phyloP scores from a whole-genome alignment of 2,888 invertebrate species.

The Hemithea aestivaria region DNA sequence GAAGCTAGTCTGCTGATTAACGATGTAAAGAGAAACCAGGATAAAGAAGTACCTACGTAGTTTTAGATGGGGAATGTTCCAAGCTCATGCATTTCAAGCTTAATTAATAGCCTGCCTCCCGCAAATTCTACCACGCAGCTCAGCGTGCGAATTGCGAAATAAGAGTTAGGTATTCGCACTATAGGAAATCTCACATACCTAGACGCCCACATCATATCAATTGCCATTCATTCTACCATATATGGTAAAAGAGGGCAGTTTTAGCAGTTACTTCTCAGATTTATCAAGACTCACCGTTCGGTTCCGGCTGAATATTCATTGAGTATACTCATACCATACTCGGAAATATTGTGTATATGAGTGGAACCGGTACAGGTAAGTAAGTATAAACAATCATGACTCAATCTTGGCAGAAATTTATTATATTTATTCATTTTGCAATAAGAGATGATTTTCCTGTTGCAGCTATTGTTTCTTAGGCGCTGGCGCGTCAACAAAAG shows the following conservation, averaged over 20 bases:
- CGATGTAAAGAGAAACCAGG: no score
- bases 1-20: no score
- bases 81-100: no score
- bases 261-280: constrained; percentile 32
- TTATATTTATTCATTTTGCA: constrained; percentile 37
- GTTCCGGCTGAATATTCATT: constrained; percentile 41
- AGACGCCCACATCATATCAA: constrained; percentile 31
- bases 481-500: constrained; percentile 19
- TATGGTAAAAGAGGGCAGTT: constrained; percentile 41
- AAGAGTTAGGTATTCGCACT: no score
- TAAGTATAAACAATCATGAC: constrained; percentile 54
- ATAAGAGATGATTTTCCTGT: constrained; percentile 44
- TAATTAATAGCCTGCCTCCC: no score
- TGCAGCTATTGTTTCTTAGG: constrained; percentile 30
- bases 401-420: constrained; percentile 45
- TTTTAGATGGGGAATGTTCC: no score
- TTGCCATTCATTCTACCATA: constrained; percentile 48
- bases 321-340: constrained; percentile 51
- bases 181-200: constrained; percentile 25
- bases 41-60: no score
- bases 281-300: constrained; percentile 51
- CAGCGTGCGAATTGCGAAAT: no score
- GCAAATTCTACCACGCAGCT: no score
- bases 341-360: constrained; percentile 54
- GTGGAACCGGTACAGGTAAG: constrained; percentile 50